Conservation (phyloP, 1,140 invertebrate species). For the Armadillidium nasatum region DNA sequence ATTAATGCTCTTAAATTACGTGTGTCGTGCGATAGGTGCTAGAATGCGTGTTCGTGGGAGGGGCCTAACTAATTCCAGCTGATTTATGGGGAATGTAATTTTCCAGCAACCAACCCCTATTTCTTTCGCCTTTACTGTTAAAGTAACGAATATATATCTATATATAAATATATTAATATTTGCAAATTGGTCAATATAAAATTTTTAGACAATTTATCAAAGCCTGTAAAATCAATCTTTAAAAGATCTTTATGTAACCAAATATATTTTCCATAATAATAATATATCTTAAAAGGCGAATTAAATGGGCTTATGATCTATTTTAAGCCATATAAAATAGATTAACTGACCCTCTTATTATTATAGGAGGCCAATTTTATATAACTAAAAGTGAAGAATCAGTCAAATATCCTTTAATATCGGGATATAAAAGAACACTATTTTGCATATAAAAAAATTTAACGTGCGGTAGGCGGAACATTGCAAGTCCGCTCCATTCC, state of each 20-base stretch:
- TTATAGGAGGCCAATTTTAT: background rate
- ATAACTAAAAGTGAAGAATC: background rate
- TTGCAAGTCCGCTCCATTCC: no score
- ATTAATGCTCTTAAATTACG: background rate
- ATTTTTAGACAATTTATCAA: background rate
- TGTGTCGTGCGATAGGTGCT: background rate
- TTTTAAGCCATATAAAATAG: background rate
- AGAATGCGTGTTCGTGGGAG: background rate
- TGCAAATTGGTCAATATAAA: slow-evolving; percentile 4
- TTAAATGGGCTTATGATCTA: background rate
- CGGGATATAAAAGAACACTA: background rate
- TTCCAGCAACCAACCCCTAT: background rate
- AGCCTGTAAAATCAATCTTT: background rate
- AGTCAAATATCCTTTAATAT: background rate
- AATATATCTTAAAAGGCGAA: background rate
- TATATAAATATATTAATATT: background rate
- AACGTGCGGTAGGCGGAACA: no score
- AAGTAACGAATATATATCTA: background rate
- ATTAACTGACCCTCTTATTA: background rate
- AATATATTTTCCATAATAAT: slow-evolving; percentile 4
- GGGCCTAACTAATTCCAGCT: background rate
- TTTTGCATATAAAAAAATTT: background rate
- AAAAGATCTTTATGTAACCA: background rate
- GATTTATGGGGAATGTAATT: background rate
- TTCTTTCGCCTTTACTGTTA: no score